A percentile compares a stretch with the other conserved stretches of the same genome.
Evolutionary conservation across 2,113 vertebrate genomes (phyloP).

Genomic region (Sinocyclocheilus anophthalmus): DNA sequence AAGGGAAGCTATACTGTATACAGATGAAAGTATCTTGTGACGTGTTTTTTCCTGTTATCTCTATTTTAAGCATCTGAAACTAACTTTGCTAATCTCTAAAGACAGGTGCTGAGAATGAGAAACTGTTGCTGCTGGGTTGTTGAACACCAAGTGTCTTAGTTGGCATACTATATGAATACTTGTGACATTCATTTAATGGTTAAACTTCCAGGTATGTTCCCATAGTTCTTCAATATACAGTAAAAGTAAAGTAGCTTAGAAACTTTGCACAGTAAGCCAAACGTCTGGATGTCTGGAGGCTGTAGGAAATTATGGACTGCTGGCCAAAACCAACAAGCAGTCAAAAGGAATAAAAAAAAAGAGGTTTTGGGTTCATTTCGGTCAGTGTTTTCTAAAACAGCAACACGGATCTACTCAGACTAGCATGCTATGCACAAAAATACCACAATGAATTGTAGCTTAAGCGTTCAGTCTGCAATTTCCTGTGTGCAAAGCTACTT

Average conservation of each 20-base stretch:
- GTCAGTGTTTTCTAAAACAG: constrained; percentile 63
- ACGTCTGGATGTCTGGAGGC: constrained; percentile 50
- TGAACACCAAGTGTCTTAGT: neutral
- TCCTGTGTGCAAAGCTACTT: constrained; percentile 55
- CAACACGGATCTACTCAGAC: constrained; percentile 55
- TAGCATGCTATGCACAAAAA: constrained; percentile 42
- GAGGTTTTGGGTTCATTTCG: constrained; percentile 46
- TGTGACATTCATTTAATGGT: neutral
- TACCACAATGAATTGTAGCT: constrained; percentile 46
- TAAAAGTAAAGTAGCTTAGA: constrained; percentile 43
- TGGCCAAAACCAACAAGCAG: constrained; percentile 72
- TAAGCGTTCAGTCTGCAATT: constrained; percentile 59
- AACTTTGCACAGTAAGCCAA: constrained; percentile 63
- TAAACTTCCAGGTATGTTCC: neutral
- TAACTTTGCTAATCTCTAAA: constrained; percentile 15
- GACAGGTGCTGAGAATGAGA: constrained; percentile 13
- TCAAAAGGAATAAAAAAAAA: constrained; percentile 55
- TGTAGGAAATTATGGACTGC: constrained; percentile 66
- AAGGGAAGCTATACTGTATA: neutral
- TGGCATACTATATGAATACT: neutral
- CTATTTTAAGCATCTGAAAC: constrained; percentile 20
- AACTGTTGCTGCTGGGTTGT: neutral
- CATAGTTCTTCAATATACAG: neutral
- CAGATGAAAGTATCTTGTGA: neutral
- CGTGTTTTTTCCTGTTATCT: neutral